Evolutionary conservation across 2,113 vertebrate species (phyloP), one percentile per base, ranked within the genome.

Genomic region (Tupaia chinensis): DNA sequence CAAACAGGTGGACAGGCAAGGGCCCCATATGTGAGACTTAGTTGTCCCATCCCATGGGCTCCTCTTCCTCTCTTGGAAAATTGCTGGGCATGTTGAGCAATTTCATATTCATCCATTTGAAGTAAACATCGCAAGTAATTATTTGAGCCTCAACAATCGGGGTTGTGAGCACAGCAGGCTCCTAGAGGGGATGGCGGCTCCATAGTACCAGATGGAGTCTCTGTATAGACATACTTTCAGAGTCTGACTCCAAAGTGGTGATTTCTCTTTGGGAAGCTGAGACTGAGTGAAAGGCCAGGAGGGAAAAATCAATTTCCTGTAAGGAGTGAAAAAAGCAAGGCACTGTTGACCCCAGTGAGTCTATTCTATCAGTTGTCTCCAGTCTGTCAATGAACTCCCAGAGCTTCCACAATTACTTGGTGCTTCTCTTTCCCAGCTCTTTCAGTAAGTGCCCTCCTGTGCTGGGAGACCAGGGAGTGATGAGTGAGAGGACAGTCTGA

Each of bases 41-140:
- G 27, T 44, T 92, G 58, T 68, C 20, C 56, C 34, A 22, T n/a
- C 68, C 79, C 5, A 0, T 9, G 9, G 13, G 10, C n/a, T 82
- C 15, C 58, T 53, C 29, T 78, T 65, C 53, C 29, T 89, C 56
- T 89, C 44, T 65, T 56, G 54, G 34, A 60, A 93, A 95, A 86
- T 20, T 54, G 3, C 65, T 93, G 80, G 53, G 53, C 20, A 79
- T 73, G 11, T 73, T 94, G 79, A 93, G 44, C 77, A 78, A 93
- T 76, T 93, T 83, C 87, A 60, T 69, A 69, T 61, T 89, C 83
- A 81, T 72, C 27, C 19, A 1, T 89, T 76, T 96, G 89, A 95
- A 91, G 61, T 91, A 88, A 97, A 95, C 72, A 95, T 79, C 76
- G 94, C 86, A 93, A 65, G 86, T 95, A 89, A 94, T 95, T 94